phyloP scores from a whole-genome alignment of 2,113 vertebrate genomes.

The Gymnocephalus cernua region DNA sequence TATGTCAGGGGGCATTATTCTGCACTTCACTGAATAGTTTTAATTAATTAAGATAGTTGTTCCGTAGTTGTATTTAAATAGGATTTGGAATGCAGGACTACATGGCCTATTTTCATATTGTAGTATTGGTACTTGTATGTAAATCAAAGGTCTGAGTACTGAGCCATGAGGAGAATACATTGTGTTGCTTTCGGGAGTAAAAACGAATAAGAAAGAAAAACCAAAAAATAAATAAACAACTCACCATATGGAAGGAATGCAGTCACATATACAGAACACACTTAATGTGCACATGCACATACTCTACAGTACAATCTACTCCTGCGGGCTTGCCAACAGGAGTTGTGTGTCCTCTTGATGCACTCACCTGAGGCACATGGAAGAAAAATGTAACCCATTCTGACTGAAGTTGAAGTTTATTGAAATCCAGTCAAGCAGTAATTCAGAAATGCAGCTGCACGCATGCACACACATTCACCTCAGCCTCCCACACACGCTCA shows the following conservation, averaged over 20 bases:
- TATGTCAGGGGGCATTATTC: not conserved
- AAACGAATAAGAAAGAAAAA: slow-evolving; percentile 23
- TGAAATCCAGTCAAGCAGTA: slow-evolving; percentile 42
- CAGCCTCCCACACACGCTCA: not conserved
- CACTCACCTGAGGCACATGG: slow-evolving; percentile 18
- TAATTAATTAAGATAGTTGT: not conserved
- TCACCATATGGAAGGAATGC: not conserved
- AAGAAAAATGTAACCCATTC: slow-evolving; percentile 44
- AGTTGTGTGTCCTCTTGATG: slow-evolving; percentile 5
- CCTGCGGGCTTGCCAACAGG: slow-evolving; percentile 4
- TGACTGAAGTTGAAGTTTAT: slow-evolving; percentile 37
- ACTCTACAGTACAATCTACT: not conserved
- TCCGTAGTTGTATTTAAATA: not conserved
- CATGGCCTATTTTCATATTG: not conserved
- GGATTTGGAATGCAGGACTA: not conserved
- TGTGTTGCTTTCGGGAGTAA: not conserved
- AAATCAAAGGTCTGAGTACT: not conserved
- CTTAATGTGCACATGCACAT: not conserved
- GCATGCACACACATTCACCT: slow-evolving; percentile 4
- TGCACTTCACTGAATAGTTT: not conserved
- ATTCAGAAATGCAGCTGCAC: slow-evolving; percentile 19
- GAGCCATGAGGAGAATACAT: slow-evolving; percentile 13
- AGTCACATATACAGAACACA: not conserved
- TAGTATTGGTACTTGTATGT: not conserved
- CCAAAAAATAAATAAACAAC: slow-evolving; percentile 1